Evolutionary conservation across 1,140 invertebrate genomes (phyloP).

Genomic region (Bombus vancouverensis): DNA sequence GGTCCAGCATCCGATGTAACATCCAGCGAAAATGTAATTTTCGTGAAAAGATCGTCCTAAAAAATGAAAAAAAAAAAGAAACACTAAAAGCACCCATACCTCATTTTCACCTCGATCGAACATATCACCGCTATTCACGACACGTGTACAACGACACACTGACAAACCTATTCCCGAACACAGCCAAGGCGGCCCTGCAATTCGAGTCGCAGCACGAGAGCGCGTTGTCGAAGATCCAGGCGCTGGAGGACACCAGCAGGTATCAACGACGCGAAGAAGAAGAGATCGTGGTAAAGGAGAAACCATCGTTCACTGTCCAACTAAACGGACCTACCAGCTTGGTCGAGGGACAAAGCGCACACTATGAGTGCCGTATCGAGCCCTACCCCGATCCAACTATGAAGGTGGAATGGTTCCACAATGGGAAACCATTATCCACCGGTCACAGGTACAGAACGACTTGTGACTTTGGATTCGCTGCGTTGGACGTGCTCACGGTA

Average conservation of each 20-base stretch:
- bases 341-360: constrained; percentile 93
- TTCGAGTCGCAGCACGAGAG: constrained; percentile 95
- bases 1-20: accelerated
- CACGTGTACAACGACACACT: constrained; percentile 45
- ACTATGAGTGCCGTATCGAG: constrained; percentile 98
- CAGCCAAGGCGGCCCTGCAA: constrained; percentile 92
- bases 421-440: constrained; percentile 94
- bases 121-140: not conserved
- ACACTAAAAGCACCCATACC: not conserved
- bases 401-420: constrained; percentile 96
- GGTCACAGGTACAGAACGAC: constrained; percentile 95
- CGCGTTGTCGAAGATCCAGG: constrained; percentile 92
- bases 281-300: constrained; percentile 90
- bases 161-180: constrained; percentile 66
- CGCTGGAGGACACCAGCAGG: constrained; percentile 91
- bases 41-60: not conserved
- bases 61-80: not conserved
- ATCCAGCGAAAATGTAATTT: not conserved
- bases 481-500: constrained; percentile 95
- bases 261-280: constrained; percentile 92
- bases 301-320: constrained; percentile 93
- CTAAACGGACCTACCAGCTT: constrained; percentile 91
- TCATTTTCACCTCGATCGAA: not conserved
- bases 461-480: constrained; percentile 97
- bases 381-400: constrained; percentile 97